Evolutionary conservation across 2,888 invertebrate species (phyloP), one percentile per base, ranked within the genome.

Genomic region (Onthophagus sagittarius): DNA sequence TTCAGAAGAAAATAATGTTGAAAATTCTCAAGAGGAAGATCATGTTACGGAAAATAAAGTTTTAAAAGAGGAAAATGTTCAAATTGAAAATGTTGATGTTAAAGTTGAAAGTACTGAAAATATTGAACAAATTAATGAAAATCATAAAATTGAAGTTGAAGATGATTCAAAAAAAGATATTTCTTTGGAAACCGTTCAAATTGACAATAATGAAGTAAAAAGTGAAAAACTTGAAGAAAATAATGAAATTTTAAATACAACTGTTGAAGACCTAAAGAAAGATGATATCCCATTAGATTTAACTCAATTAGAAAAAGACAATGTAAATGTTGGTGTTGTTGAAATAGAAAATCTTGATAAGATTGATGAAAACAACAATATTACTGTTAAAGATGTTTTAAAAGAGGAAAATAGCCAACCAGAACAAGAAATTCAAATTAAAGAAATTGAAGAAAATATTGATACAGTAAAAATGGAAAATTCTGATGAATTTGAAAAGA

Each of bases 401-500:
- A 23, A 23, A 3, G 23, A 23, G 23, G 23, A 23, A 23, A 23
- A 23, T 23, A n/a, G n/a, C n/a, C 6, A 5, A 69, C 31, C 11
- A n/a, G n/a, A n/a, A 7, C 23, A 62, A n/a, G n/a, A n/a, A n/a
- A n/a, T n/a, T n/a, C 15, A 71, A 71, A n/a, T 7, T 23, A 33
- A 63, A 63, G 62, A 23, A 71, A 2, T 7, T 71, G 5, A 3
- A 63, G 13, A 15, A 71, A 6, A 31, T 62, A 15, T 69, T 31
- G 62, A 9, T 31, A 9, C 39, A 64, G 11, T 11, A 69, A 39
- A 69, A 15, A 23, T 13, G 39, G 64, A 39, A 70, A 15, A 7
- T 70, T 9, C 9, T 32, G 69, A 64, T 31, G 71, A 72, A 23
- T 71, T 65, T 31, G 71, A 73, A 70, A 15, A 71, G 6, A 32